Evolutionary conservation across 2,888 invertebrate species (phyloP), one percentile per base, ranked within the genome.

Genomic region (Nomada hirtipes): DNA sequence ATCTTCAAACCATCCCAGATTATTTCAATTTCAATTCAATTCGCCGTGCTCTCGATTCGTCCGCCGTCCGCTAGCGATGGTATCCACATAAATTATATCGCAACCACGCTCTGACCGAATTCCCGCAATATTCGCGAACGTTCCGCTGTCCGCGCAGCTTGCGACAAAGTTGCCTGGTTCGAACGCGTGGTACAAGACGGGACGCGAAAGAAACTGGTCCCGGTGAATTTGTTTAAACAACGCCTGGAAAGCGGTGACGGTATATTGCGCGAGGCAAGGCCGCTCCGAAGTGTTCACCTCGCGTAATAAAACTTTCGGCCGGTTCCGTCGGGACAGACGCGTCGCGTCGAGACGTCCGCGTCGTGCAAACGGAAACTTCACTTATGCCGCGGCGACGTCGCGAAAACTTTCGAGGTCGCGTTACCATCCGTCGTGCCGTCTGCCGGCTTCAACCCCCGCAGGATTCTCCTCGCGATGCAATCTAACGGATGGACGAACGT

Each of bases 271-370:
- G 44, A 18, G 42, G 36, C 15, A 47, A 61, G 29, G 69, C 42
- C 26, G 44, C 55, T 57, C 26, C 2, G 23, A 15, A 29, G 61
- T 63, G 23, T 60, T 64, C 59, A 36, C 52, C 59, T 53, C 36
- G 55, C 36, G 69, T 63, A 73, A 81, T 83, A 82, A 83, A 83
- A 82, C 69, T 76, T 82, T 73, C 50, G 69, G 29, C 4, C 26
- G 60, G 67, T 68, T 64, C 42, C 59, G 52, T 29, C 50, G 13
- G 55, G 44, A 9, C 53, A 42, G n/a, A 29, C 60, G 50, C 65
- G 20, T 15, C 20, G 44, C 70, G 47, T 9, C 26, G 15, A 9
- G 36, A 36, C 36, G 36, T 36, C 47, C 29, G 44, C 70, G 47
- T 9, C 26, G 11, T 18, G 67, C 71, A 50, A 79, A 72, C 82